These are phyloP conservation scores for Calyptommatus sinebrachiatus DNA, from an alignment of 2,113 vertebrate genomes.

Conservation along the genomic window DNA sequence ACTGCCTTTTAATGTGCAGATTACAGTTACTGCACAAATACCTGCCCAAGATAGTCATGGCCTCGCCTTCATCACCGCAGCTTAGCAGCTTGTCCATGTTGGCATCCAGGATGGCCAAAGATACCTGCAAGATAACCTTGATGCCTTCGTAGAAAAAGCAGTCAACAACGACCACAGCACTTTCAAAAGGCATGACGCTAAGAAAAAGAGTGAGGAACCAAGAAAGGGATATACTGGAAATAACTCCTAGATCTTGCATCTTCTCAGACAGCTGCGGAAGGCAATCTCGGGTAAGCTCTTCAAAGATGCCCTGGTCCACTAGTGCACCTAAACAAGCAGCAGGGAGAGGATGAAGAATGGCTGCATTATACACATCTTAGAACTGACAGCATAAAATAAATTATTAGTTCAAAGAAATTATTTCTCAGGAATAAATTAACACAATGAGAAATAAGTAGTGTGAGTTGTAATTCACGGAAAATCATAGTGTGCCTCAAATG, in stretches of 20 bases:
- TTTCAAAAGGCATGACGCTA: conserved; percentile 96
- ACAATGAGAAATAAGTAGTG: not conserved
- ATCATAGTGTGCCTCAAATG: not conserved
- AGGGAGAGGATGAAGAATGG: conserved; percentile 3
- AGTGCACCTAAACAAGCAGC: conserved; percentile 79
- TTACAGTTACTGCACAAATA: conserved; percentile 46
- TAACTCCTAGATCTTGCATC: conserved; percentile 94
- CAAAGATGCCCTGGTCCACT: conserved; percentile 96
- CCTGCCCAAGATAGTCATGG: conserved; percentile 97
- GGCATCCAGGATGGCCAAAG: conserved; percentile 91
- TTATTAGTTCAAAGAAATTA: no score
- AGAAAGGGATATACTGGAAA: conserved; percentile 94
- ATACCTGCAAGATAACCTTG: conserved; percentile 93
- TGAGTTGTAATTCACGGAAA: not conserved
- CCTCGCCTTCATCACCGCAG: conserved; percentile 93
- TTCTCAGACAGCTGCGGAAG: conserved; percentile 89
- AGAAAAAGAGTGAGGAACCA: conserved; percentile 98
- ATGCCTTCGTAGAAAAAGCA: conserved; percentile 98
- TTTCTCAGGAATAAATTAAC: not conserved
- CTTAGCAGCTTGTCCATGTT: conserved; percentile 87
- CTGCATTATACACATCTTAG: not conserved
- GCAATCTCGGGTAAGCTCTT: conserved; percentile 87
- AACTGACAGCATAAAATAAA: not conserved
- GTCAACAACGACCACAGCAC: conserved; percentile 91
- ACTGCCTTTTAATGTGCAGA: no score